A percentile compares a stretch with the other conserved stretches of the same genome.
These are phyloP conservation scores for Orcinus orca DNA, from an alignment of 2,113 vertebrate genomes.

Conservation along the genomic window DNA sequence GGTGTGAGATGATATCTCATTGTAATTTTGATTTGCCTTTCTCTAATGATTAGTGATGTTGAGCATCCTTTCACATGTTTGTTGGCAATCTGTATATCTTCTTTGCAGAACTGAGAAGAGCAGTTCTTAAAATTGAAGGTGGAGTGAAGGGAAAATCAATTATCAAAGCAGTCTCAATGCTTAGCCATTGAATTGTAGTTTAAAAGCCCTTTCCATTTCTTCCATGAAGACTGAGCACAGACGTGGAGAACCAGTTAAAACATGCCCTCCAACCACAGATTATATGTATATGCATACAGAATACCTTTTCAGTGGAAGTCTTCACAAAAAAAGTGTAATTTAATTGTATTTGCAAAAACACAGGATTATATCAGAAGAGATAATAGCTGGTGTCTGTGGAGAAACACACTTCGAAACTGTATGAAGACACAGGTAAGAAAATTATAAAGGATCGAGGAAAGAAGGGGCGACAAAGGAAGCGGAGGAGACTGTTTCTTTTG, in stretches of 20 bases:
- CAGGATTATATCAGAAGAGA: not conserved
- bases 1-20: no score
- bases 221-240: not conserved
- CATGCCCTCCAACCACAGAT: not conserved
- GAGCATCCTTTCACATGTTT: no score
- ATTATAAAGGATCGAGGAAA: not conserved
- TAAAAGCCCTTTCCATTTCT: conserved; percentile 17
- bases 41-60: no score
- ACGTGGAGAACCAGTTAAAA: not conserved
- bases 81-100: no score
- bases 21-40: no score
- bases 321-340: not conserved
- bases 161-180: not conserved
- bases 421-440: not conserved
- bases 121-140: conserved; percentile 38
- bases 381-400: not conserved
- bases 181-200: not conserved
- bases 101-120: not conserved
- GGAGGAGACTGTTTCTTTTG: not conserved
- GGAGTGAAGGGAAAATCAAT: conserved; percentile 47
- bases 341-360: not conserved
- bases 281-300: not conserved
- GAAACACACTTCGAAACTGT: not conserved
- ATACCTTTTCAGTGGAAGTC: not conserved
- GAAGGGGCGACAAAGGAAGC: not conserved